phyloP scores from a whole-genome alignment of 30 jellyfish, hydroid and myxozoan genomes.

The Hydra vulgaris region DNA sequence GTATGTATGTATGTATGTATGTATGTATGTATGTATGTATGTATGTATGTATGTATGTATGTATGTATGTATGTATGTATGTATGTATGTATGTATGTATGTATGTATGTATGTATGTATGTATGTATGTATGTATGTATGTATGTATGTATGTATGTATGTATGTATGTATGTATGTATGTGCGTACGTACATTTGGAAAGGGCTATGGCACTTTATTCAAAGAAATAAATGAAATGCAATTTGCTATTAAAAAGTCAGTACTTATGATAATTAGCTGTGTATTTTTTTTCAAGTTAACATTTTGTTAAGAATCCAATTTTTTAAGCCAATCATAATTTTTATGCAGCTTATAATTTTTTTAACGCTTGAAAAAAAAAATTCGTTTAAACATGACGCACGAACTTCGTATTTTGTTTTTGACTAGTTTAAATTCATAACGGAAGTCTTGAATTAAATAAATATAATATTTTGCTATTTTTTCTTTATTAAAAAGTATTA shows the following conservation, averaged over 20 bases:
- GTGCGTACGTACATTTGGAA: background rate
- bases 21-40: no score
- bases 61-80: no score
- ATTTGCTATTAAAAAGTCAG: background rate
- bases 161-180: background rate
- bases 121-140: no score
- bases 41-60: no score
- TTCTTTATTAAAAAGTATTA: background rate
- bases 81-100: background rate
- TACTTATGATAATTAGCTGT: background rate
- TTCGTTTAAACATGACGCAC: background rate
- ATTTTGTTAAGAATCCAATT: background rate
- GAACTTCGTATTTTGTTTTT: background rate
- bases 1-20: background rate
- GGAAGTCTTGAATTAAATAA: background rate
- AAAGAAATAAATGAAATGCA: background rate
- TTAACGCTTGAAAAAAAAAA: background rate
- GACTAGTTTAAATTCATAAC: background rate
- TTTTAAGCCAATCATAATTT: background rate
- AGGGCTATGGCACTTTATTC: background rate
- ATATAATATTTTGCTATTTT: background rate
- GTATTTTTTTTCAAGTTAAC: background rate
- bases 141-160: no score
- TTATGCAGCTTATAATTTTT: background rate
- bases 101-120: no score